Conservation (phyloP, 2,113 vertebrate genomes). For the Megaceryle torquata region DNA sequence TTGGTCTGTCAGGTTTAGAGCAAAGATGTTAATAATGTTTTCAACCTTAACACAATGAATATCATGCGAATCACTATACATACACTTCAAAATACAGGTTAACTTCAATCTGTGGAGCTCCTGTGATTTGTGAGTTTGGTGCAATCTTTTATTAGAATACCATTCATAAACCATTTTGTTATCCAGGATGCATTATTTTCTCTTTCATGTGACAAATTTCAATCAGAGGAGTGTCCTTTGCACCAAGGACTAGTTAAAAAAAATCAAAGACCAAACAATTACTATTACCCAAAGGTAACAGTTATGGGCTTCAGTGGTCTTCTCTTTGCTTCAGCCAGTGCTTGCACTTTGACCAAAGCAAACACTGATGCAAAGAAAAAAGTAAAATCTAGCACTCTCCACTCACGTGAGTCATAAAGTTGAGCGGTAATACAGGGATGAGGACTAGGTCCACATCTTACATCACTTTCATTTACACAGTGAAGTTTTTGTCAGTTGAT, state of each 20-base stretch:
- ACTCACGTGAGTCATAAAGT: not conserved
- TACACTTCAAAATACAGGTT: not conserved
- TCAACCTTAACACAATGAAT: slow-evolving; percentile 19
- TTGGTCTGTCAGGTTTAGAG: slow-evolving; percentile 26
- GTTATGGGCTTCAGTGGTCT: not conserved
- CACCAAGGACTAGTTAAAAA: not conserved
- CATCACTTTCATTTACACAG: not conserved
- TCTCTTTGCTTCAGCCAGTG: not conserved
- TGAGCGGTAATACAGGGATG: not conserved
- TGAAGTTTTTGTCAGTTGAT: not conserved
- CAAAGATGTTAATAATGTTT: slow-evolving; percentile 52
- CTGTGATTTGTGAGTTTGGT: not conserved
- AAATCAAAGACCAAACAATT: not conserved
- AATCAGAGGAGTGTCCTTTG: not conserved
- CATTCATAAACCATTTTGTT: not conserved
- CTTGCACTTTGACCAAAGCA: not conserved
- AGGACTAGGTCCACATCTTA: not conserved
- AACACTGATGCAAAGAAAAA: not conserved
- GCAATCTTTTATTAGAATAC: not conserved
- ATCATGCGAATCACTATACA: not conserved
- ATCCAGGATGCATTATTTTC: not conserved
- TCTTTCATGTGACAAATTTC: not conserved
- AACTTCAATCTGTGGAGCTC: not conserved
- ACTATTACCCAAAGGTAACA: not conserved
- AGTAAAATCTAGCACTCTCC: not conserved